A percentile compares a stretch with the other conserved stretches of the same genome.
Evolutionary conservation across 2,797 vertebrate genomes (phyloP).

Genomic region (Serranus cabrilla): DNA sequence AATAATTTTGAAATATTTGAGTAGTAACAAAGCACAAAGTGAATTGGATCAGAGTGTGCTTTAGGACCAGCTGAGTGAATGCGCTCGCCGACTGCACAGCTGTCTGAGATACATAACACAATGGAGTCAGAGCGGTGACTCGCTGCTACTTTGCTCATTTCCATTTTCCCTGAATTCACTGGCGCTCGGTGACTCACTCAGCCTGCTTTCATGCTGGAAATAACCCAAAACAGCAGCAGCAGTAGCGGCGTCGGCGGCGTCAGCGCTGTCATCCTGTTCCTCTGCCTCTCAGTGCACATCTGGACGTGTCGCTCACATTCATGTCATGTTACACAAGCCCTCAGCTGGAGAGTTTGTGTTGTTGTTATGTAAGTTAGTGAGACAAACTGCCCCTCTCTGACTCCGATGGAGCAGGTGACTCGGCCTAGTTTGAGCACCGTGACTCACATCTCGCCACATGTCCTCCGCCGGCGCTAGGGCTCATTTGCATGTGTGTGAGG

Average conservation of each 20-base stretch:
- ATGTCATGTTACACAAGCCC: conserved; percentile 25
- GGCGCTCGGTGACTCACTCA: conserved; percentile 45
- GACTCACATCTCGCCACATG: conserved; percentile 3
- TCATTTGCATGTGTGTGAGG: conserved; percentile 42
- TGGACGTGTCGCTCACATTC: conserved; percentile 39
- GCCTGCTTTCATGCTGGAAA: conserved; percentile 49
- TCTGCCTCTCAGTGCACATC: conserved; percentile 35
- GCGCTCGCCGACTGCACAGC: conserved; percentile 4
- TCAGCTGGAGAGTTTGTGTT: neutral
- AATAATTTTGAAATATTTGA: no score
- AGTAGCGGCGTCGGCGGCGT: neutral
- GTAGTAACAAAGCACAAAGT: no score
- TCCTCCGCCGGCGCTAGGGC: neutral
- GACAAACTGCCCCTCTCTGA: neutral
- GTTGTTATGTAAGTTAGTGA: conserved; percentile 1
- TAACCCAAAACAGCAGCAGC: conserved; percentile 51
- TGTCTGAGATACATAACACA: conserved; percentile 11
- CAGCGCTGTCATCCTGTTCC: neutral
- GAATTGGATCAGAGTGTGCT: neutral
- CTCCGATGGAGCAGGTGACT: neutral
- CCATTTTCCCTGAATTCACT: conserved; percentile 31
- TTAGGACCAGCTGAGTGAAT: conserved; percentile 2
- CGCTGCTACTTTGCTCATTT: conserved; percentile 24
- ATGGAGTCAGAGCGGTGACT: conserved; percentile 23
- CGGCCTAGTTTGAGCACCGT: conserved; percentile 13